Conservation (phyloP, 2,888 invertebrate genomes). For the Oscheius sp. region DNA sequence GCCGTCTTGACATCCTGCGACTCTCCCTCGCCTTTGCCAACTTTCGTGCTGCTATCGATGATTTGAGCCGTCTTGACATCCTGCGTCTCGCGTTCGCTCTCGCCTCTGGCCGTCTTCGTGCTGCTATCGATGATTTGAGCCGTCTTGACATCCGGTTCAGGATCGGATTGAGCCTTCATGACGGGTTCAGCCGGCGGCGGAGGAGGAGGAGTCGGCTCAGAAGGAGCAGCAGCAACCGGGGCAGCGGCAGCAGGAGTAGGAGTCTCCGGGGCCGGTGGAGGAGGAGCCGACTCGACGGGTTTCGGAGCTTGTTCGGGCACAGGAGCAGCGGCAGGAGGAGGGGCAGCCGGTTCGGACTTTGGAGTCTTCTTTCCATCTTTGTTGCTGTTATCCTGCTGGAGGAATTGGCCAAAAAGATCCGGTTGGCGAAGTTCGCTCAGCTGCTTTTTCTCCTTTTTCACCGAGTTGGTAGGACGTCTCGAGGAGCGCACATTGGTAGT, state of each 20-base stretch:
- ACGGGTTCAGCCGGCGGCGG: not conserved
- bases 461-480: not conserved
- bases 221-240: not conserved
- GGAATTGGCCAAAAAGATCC: not conserved
- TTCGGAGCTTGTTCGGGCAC: not conserved
- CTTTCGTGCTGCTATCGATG: not conserved
- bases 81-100: not conserved
- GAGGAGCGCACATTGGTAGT: no score
- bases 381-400: not conserved
- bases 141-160: not conserved
- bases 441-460: not conserved
- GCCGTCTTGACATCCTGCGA: not conserved
- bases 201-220: not conserved
- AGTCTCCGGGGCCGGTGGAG: not conserved
- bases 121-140: not conserved
- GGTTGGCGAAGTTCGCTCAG: not conserved
- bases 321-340: not conserved
- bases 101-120: not conserved
- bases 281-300: not conserved
- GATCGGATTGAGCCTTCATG: not conserved
- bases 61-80: not conserved
- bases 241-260: not conserved
- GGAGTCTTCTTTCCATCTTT: not conserved
- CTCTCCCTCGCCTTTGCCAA: not conserved
- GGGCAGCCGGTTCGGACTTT: not conserved